phyloP scores from a whole-genome alignment of 2,888 invertebrate genomes.

The Lymantria dispar region DNA sequence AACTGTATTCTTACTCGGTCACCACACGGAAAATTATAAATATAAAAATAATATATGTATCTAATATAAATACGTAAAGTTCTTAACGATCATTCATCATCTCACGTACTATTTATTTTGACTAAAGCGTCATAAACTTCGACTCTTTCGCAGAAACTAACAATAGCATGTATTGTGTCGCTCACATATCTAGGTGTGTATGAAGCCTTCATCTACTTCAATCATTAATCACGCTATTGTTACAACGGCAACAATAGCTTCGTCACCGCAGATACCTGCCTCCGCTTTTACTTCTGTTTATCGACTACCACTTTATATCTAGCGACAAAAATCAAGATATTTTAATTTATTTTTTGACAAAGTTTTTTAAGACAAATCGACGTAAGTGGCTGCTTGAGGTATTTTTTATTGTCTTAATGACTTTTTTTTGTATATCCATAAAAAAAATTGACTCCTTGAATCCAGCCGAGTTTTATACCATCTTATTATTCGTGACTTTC shows the following conservation, averaged over 20 bases:
- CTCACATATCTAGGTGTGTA: neutral
- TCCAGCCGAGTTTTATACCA: too few relatives aligned
- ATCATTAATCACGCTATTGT: neutral
- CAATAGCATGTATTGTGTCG: neutral
- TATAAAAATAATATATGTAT: too few relatives aligned
- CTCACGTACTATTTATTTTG: neutral
- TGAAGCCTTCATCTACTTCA: neutral
- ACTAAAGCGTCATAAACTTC: neutral
- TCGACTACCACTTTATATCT: neutral
- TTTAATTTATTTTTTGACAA: neutral
- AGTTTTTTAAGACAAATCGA: too few relatives aligned
- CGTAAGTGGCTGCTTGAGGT: too few relatives aligned
- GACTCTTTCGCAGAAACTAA: neutral
- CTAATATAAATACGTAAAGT: too few relatives aligned
- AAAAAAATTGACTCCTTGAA: too few relatives aligned
- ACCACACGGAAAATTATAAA: too few relatives aligned
- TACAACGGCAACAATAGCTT: neutral
- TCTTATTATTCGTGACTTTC: too few relatives aligned
- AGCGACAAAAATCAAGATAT: neutral
- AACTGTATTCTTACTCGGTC: too few relatives aligned
- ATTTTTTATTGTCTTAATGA: too few relatives aligned
- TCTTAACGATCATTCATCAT: neutral
- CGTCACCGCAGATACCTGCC: neutral
- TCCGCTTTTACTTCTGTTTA: neutral
- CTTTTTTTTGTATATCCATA: too few relatives aligned